phyloP scores from a whole-genome alignment of 2,113 vertebrate species.

The Phoxinus phoxinus region DNA sequence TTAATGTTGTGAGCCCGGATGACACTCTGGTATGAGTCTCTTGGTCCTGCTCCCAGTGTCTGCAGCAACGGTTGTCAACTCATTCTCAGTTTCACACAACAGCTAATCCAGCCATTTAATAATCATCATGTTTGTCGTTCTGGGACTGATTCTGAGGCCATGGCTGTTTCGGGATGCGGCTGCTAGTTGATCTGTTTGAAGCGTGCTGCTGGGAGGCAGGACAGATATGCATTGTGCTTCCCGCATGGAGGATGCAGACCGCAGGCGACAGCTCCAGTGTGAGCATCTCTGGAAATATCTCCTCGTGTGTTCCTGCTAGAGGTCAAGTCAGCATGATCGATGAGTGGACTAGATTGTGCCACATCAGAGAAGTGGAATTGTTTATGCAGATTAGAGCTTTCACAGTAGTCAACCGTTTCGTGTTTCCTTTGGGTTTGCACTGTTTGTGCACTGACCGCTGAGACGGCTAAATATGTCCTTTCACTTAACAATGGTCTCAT shows the following conservation, averaged over 20 bases:
- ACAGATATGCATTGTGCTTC: background rate
- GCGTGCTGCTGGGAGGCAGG: background rate
- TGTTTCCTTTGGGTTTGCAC: conserved; percentile 8
- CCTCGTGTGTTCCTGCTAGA: conserved; percentile 27
- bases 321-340: conserved; percentile 47
- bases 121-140: conserved; percentile 44
- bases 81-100: conserved; percentile 38
- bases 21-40: conserved; percentile 50
- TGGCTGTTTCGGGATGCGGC: conserved; percentile 42
- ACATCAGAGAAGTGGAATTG: conserved; percentile 33
- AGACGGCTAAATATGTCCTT: conserved; percentile 23
- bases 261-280: conserved; percentile 16
- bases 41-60: conserved; percentile 58
- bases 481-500: background rate
- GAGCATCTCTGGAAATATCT: conserved; percentile 44
- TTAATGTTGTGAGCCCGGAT: background rate
- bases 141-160: conserved; percentile 28
- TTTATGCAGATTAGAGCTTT: conserved; percentile 44
- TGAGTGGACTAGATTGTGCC: conserved; percentile 33
- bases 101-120: conserved; percentile 64
- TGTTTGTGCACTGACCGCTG: conserved; percentile 1
- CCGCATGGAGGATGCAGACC: conserved; percentile 8
- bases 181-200: conserved; percentile 31
- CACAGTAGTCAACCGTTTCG: conserved; percentile 29
- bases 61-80: conserved; percentile 67